These are phyloP conservation scores for Pollimyrus isidori DNA, from an alignment of 2,113 vertebrate species.

Conservation along the genomic window DNA sequence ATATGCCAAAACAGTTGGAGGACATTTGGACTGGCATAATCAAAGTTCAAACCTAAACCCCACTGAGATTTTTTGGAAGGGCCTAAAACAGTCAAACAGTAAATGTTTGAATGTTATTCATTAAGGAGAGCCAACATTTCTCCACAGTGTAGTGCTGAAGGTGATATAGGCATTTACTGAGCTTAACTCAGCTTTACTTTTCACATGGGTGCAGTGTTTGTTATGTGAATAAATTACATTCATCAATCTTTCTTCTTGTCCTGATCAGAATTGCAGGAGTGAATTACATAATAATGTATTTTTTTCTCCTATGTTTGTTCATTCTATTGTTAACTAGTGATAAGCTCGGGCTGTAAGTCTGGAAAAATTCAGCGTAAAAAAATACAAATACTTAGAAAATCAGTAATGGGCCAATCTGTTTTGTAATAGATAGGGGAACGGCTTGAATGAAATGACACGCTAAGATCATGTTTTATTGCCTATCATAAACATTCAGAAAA, in stretches of 20 bases:
- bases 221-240: not conserved
- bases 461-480: not conserved
- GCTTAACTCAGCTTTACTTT: not conserved
- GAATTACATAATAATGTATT: not conserved
- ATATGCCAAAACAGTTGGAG: not conserved
- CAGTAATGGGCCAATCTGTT: not conserved
- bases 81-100: not conserved
- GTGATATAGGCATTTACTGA: not conserved
- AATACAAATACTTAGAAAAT: not conserved
- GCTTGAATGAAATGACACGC: not conserved
- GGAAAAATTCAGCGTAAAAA: not conserved
- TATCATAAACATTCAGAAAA: not conserved
- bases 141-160: not conserved
- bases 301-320: not conserved
- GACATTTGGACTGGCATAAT: not conserved
- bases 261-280: not conserved
- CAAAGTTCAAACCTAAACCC: not conserved
- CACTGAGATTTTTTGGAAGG: not conserved
- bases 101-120: not conserved
- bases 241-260: not conserved
- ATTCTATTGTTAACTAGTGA: not conserved
- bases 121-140: not conserved
- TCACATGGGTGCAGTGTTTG: not conserved
- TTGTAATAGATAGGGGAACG: not conserved
- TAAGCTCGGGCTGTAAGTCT: not conserved